A percentile compares a stretch with the other conserved stretches of the same genome.
phyloP scores from a whole-genome alignment of 2,113 vertebrate genomes.

The Blennius ocellaris region DNA sequence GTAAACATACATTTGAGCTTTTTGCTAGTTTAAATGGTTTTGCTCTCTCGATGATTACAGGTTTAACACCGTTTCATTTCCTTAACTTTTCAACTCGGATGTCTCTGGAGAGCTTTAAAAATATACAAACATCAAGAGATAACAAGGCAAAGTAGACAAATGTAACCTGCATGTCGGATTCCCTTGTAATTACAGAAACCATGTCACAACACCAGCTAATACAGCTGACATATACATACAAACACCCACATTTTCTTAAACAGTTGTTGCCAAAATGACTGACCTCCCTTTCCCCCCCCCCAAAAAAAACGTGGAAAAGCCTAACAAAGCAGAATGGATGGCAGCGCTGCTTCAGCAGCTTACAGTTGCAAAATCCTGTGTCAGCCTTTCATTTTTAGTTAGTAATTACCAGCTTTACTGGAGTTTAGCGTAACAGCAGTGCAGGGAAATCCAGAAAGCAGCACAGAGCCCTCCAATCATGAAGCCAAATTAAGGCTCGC shows the following conservation, averaged over 20 bases:
- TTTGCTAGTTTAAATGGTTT: too few species aligned
- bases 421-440: constrained; percentile 60
- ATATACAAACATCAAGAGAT: constrained; percentile 23
- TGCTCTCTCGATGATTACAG: constrained; percentile 17
- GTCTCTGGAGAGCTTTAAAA: constrained; percentile 1
- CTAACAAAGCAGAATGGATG: not conserved
- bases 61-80: constrained; percentile 10
- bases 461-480: constrained; percentile 22
- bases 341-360: not conserved
- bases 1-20: too few species aligned
- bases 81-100: constrained; percentile 11
- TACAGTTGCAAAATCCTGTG: constrained; percentile 34
- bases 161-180: not conserved
- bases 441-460: constrained; percentile 26
- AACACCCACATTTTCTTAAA: constrained; percentile 36
- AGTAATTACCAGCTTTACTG: constrained; percentile 66
- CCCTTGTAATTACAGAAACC: not conserved
- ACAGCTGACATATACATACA: constrained; percentile 11
- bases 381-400: constrained; percentile 47
- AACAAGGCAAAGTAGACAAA: not conserved
- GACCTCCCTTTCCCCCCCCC: too few species aligned
- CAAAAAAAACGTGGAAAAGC: not conserved
- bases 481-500: constrained; percentile 22
- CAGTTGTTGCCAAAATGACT: not conserved
- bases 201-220: constrained; percentile 6